Percentiles rank a stretch among this genome's conserved stretches.
phyloP scores from a whole-genome alignment of 2,888 invertebrate species.

The Parnassius apollo region DNA sequence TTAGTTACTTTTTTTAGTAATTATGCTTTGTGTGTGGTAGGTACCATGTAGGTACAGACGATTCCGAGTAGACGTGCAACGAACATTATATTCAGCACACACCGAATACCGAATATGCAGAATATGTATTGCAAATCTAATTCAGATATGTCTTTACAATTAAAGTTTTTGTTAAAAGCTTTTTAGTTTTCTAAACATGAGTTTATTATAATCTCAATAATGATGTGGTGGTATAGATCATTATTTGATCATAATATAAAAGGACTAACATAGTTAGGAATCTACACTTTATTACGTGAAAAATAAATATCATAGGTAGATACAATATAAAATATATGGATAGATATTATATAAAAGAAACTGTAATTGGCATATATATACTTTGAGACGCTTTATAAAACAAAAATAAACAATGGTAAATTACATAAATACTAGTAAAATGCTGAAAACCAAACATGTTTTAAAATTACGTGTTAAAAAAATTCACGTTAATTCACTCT shows the following conservation, averaged over 20 bases:
- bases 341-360: conserved; percentile 30
- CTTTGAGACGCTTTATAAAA: conserved; percentile 53
- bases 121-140: too few relatives aligned
- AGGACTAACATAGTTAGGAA: conserved; percentile 1
- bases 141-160: too few relatives aligned
- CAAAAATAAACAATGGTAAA: conserved; percentile 43
- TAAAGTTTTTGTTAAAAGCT: too few relatives aligned
- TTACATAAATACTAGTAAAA: conserved; percentile 62
- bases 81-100: too few relatives aligned
- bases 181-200: background rate
- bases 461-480: conserved; percentile 40
- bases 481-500: conserved; percentile 30
- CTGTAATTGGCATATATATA: conserved; percentile 57
- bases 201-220: conserved; percentile 1
- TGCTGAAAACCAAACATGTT: conserved; percentile 60
- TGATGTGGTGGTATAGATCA: conserved; percentile 27
- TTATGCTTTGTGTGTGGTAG: too few relatives aligned
- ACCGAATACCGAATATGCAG: too few relatives aligned
- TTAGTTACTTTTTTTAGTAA: too few relatives aligned
- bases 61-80: too few relatives aligned
- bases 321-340: conserved; percentile 16
- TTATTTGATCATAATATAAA: conserved; percentile 11
- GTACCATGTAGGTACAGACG: too few relatives aligned
- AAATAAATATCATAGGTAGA: background rate
- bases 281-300: conserved; percentile 5